Conservation (phyloP, 2,888 invertebrate genomes). For the Oscheius sp. region DNA sequence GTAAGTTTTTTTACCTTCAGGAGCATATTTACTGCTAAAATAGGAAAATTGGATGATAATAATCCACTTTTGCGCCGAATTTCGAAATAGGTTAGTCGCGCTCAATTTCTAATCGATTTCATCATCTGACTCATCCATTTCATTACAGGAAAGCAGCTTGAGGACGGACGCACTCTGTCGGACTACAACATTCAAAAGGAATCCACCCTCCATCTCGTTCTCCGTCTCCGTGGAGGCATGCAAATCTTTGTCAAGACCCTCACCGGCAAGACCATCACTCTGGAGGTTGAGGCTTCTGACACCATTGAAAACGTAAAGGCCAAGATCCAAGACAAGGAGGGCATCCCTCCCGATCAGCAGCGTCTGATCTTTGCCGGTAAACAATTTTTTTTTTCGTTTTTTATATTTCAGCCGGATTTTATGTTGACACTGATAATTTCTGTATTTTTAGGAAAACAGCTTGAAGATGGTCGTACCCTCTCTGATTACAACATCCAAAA, state of each 20-base stretch:
- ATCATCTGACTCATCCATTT: not conserved
- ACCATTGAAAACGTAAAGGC: conserved; percentile 62
- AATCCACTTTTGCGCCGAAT: too few relatives aligned
- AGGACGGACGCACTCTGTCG: conserved; percentile 64
- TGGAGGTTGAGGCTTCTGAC: conserved; percentile 59
- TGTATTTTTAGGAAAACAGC: conserved; percentile 80
- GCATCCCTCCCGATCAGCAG: conserved; percentile 62
- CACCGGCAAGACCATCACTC: conserved; percentile 86
- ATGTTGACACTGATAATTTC: too few relatives aligned
- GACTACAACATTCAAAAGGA: conserved; percentile 61
- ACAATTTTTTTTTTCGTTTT: not conserved
- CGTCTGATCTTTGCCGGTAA: conserved; percentile 58
- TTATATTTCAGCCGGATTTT: not conserved
- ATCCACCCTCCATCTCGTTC: conserved; percentile 48
- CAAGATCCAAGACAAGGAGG: conserved; percentile 62
- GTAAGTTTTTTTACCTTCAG: not conserved
- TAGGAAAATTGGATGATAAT: not conserved
- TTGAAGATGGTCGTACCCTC: conserved; percentile 92
- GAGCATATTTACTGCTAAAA: not conserved
- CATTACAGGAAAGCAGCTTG: conserved; percentile 77
- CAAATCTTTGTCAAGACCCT: conserved; percentile 92
- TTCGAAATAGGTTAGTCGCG: too few relatives aligned
- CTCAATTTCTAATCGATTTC: not conserved
- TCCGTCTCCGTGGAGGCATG: conserved; percentile 77
- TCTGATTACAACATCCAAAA: conserved; percentile 74